These are phyloP conservation scores for Amphimedon queenslandica DNA, from an alignment of 37 sponge, comb jelly and placozoan species.

Conservation along the genomic window DNA sequence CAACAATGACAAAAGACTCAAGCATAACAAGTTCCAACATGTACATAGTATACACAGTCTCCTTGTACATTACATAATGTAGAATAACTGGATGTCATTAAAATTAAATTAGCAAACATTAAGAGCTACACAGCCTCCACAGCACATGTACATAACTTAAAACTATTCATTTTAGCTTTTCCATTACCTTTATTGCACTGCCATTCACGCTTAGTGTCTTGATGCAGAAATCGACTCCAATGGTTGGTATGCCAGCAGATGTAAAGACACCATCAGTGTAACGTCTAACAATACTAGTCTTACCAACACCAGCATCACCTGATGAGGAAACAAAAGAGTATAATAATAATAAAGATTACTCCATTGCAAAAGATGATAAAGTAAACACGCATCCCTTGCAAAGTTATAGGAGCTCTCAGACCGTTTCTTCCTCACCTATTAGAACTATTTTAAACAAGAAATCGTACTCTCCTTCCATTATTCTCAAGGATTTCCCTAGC, in stretches of 20 bases:
- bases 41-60: background rate
- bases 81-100: no score
- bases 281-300: slow-evolving; percentile 65
- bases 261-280: slow-evolving; percentile 74
- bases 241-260: slow-evolving; percentile 76
- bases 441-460: slow-evolving; percentile 72
- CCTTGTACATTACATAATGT: no score
- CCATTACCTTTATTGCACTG: slow-evolving; percentile 80
- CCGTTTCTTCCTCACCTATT: slow-evolving; percentile 9
- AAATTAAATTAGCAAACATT: background rate
- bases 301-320: slow-evolving; percentile 80
- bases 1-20: no score
- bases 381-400: no score
- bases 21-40: background rate
- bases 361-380: no score
- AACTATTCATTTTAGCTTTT: no score
- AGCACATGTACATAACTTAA: background rate
- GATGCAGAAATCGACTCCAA: slow-evolving; percentile 88
- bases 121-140: background rate
- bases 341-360: background rate
- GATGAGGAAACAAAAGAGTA: background rate
- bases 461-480: slow-evolving; percentile 73
- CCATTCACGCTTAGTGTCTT: slow-evolving; percentile 77
- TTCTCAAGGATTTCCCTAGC: background rate
- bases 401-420: background rate